A percentile compares a stretch with the other conserved stretches of the same genome.
phyloP scores from a whole-genome alignment of 2,113 vertebrate species.

The Ornithorhynchus anatinus region DNA sequence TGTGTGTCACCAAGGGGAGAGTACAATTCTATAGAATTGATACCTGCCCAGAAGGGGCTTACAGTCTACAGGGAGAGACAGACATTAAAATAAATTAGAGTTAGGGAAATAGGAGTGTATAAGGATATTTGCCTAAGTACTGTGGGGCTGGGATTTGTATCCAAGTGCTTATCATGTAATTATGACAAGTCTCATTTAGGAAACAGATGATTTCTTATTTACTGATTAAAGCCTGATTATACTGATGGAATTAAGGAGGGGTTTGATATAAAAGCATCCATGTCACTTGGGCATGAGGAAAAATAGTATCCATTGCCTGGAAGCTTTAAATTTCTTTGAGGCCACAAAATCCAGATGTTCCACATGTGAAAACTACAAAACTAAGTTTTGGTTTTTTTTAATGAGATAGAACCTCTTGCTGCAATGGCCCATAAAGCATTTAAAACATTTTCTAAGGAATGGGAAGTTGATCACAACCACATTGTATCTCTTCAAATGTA shows the following conservation, averaged over 20 bases:
- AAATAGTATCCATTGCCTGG: constrained; percentile 54
- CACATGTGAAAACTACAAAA: constrained; percentile 65
- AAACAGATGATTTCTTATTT: constrained; percentile 60
- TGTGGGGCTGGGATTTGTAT: no score
- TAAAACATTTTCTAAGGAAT: constrained; percentile 39
- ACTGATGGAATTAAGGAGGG: constrained; percentile 52
- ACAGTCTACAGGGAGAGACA: no score
- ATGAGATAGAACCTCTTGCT: constrained; percentile 41
- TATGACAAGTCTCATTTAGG: constrained; percentile 59
- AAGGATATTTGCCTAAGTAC: no score
- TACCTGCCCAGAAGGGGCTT: no score
- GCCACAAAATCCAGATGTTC: constrained; percentile 61
- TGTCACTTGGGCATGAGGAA: constrained; percentile 51
- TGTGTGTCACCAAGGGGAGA: no score
- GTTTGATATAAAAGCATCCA: constrained; percentile 51
- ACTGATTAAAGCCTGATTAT: constrained; percentile 63
- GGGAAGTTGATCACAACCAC: constrained; percentile 8
- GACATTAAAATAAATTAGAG: no score
- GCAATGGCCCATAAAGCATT: constrained; percentile 62
- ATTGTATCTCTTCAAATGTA: constrained; percentile 25
- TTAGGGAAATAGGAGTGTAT: no score
- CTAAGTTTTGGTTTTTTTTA: no score
- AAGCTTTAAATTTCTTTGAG: constrained; percentile 55
- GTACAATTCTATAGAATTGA: no score
- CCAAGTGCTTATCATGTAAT: constrained; percentile 25